Evolutionary conservation across 2,113 vertebrate genomes (phyloP), one percentile per base, ranked within the genome.

Genomic region (Tautogolabrus adspersus): DNA sequence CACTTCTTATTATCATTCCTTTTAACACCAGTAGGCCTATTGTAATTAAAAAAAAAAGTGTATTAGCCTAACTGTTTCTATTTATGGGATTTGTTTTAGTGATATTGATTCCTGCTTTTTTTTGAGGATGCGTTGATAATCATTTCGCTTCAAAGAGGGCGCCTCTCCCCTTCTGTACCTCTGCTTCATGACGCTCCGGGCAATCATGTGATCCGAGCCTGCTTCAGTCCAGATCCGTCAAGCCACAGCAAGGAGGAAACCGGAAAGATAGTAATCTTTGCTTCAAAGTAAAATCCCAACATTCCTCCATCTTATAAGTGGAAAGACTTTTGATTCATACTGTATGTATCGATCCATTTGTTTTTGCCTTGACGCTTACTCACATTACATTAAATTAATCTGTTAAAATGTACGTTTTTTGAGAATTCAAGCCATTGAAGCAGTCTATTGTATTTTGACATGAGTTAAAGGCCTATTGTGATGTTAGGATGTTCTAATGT

Each of bases 171-270:
- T 87, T 83, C 91, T 87, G 86, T 87, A 89, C 79, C 84, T 86
- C 90, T 74, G 82, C 89, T 90, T 92, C 90, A 92, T 95, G 95
- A 96, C 94, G 95, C 95, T 94, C 68, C 67, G 79, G 92, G 90
- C 83, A 83, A 89, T 96, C 96, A 96, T 94, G 96, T 96, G 96
- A 96, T 92, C 89, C 84, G 79, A 77, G 55, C 78, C 87, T 84
- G 87, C 90, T 85, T 89, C 89, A 92, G 88, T 94, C 94, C 94
- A 81, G 70, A 77, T 76, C 57, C 42, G 70, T 92, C 82, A 92
- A 91, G 85, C 8, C 0, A 3, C 46, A 37, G 38, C 30, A n/a
- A 66, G 37, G n/a, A 67, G 37, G 22, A 77, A 82, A 83, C 49
- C 21, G 60, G 65, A 65, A 38, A 40, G 9, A 21, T 8, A 13